phyloP scores from a whole-genome alignment of 2,888 invertebrate genomes.

The Nemotelus nigrinus region DNA sequence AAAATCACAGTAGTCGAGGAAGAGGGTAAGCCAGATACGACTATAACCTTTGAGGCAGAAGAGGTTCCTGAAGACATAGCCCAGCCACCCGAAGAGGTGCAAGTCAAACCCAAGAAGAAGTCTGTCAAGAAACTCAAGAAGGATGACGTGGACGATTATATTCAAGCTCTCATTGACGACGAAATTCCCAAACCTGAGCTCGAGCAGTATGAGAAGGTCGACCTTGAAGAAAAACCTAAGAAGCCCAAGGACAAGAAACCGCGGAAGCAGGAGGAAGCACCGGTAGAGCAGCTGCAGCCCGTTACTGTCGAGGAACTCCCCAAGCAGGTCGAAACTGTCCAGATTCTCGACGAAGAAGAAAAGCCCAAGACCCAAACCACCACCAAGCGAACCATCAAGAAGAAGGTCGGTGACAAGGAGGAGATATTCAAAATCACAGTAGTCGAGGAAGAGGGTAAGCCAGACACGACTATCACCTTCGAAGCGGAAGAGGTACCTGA shows the following conservation, averaged over 20 bases:
- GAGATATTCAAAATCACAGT: constrained; percentile 63
- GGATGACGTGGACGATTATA: constrained; percentile 62
- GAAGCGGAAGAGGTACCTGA: constrained; percentile 62
- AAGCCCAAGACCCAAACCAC: constrained; percentile 59
- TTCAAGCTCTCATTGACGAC: constrained; percentile 61
- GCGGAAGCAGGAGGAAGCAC: constrained; percentile 56
- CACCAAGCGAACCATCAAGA: constrained; percentile 62
- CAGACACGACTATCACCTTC: constrained; percentile 64
- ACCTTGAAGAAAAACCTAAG: constrained; percentile 56
- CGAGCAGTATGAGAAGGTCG: constrained; percentile 65
- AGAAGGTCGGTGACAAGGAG: constrained; percentile 63
- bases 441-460: constrained; percentile 62
- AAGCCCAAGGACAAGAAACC: constrained; percentile 60
- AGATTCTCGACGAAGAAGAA: constrained; percentile 61
- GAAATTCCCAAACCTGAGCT: constrained; percentile 64
- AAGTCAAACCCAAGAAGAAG: constrained; percentile 59
- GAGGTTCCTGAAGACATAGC: constrained; percentile 54
- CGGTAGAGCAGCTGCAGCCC: constrained; percentile 56
- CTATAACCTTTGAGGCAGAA: constrained; percentile 55
- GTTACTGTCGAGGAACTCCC: constrained; percentile 59
- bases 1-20: constrained; percentile 57
- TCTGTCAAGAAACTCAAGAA: constrained; percentile 61
- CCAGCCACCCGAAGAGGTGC: constrained; percentile 36
- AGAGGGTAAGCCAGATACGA: constrained; percentile 58
- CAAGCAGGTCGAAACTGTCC: constrained; percentile 62